Evolutionary conservation across 2,113 vertebrate genomes (phyloP), one percentile per base, ranked within the genome.

Genomic region (Tamias sibiricus): DNA sequence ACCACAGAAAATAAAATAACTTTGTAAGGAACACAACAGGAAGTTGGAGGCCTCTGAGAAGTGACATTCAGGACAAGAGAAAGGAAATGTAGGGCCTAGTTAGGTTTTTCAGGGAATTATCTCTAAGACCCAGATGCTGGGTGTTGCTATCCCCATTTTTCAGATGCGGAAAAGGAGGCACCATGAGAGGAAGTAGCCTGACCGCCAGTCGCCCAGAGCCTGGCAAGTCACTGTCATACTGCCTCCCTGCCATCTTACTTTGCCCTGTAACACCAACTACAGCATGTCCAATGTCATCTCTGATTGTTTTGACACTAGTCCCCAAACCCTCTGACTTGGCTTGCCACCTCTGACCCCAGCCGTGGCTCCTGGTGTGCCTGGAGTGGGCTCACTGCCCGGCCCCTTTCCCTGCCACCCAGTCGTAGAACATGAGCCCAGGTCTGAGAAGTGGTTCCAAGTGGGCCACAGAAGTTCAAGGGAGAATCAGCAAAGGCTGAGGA

Each of bases 111-210:
- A 28, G 76, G 0, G 9, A 40, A 1, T 57, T 92, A 59, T 88
- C 94, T 96, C 35, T 28, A 0, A 8, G 19, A 68, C 68, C 80
- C 22, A 4, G 17, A 35, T 80, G 79, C 30, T 32, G 28, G 13
- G 10, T 62, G 52, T 75, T 30, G 16, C n/a, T 91, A 74, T 85
- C 89, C 86, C 79, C 54, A 83, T 62, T 82, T 91, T 91, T 91
- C 72, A 90, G 89, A 94, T 37, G 71, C 75, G 49, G 94, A 69
- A 95, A 75, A 71, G 74, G 91, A 90, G 88, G 62, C 77, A 83
- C 24, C 79, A 59, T 75, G 66, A 87, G 57, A 37, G 93, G 76
- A 94, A 79, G 57, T 87, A 87, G 87, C 28, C 69, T 20, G 0
- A 90, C 57, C 9, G 35, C 83, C 76, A 81, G 12, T 72, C 77